Percentiles rank a stretch among this genome's conserved stretches.
phyloP scores from a whole-genome alignment of 2,113 vertebrate species.

The Cyprinodon variegatus region DNA sequence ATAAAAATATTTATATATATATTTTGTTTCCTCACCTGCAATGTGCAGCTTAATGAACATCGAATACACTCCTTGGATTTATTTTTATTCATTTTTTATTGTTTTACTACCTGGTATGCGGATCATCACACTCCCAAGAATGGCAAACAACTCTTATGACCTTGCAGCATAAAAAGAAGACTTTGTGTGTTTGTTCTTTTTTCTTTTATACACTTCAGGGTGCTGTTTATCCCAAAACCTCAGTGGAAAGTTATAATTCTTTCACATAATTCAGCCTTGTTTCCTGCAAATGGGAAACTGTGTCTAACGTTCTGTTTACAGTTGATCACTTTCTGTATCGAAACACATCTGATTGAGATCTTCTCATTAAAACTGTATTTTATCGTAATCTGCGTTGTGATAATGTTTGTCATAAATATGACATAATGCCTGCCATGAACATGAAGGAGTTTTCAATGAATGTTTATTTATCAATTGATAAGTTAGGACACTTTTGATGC shows the following conservation, averaged over 20 bases:
- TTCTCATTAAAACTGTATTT: not conserved
- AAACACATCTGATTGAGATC: not conserved
- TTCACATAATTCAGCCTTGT: not conserved
- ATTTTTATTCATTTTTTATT: not conserved
- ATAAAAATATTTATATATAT: not conserved
- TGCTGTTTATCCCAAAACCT: not conserved
- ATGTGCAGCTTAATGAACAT: not conserved
- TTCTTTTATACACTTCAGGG: too few species aligned
- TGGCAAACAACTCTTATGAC: not conserved
- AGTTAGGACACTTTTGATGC: too few species aligned
- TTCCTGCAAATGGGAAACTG: not conserved
- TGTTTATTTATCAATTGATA: too few species aligned
- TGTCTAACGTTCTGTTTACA: not conserved
- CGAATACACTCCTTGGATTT: constrained; percentile 4
- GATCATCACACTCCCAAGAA: not conserved
- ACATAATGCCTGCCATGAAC: too few species aligned
- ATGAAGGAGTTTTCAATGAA: too few species aligned
- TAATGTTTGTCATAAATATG: too few species aligned
- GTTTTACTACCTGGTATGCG: constrained; percentile 13
- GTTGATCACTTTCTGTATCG: not conserved
- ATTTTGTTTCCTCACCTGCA: constrained; percentile 4
- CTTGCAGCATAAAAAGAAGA: not conserved
- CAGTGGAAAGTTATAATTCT: not conserved
- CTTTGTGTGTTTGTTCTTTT: too few species aligned
- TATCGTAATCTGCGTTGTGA: too few species aligned